These are phyloP conservation scores for Gisinianus flammeolus DNA, from an alignment of 2,888 invertebrate species.

Conservation along the genomic window DNA sequence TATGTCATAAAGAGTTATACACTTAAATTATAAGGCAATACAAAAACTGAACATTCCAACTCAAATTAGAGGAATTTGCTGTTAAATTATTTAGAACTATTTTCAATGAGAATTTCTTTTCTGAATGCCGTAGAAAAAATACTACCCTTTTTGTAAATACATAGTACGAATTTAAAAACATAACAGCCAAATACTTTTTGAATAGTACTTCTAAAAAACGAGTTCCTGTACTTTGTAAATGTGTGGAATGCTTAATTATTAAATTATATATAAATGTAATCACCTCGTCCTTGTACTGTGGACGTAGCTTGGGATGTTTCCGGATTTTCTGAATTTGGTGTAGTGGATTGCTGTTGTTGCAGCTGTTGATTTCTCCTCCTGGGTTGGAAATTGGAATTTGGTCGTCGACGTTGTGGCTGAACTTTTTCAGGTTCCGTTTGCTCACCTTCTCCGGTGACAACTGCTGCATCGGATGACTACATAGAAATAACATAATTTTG, in stretches of 20 bases:
- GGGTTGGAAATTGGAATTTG: conserved; percentile 28
- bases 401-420: conserved; percentile 27
- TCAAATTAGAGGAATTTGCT: background rate
- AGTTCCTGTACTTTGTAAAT: no score
- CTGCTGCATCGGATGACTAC: conserved; percentile 18
- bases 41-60: background rate
- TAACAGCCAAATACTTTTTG: no score
- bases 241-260: no score
- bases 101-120: background rate
- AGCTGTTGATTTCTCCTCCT: conserved; percentile 26
- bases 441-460: background rate
- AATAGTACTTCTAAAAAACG: no score
- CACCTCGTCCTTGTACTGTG: background rate
- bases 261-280: background rate
- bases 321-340: conserved; percentile 9
- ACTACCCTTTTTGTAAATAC: no score
- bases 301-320: conserved; percentile 11
- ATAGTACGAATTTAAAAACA: no score
- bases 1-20: background rate
- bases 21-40: background rate
- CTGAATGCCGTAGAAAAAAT: no score
- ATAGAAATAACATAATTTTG: background rate
- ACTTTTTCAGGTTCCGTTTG: conserved; percentile 3
- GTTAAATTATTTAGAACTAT: background rate
- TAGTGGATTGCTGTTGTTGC: conserved; percentile 1